Evolutionary conservation across 1,140 invertebrate species (phyloP).

Genomic region (Leucophenga varia): DNA sequence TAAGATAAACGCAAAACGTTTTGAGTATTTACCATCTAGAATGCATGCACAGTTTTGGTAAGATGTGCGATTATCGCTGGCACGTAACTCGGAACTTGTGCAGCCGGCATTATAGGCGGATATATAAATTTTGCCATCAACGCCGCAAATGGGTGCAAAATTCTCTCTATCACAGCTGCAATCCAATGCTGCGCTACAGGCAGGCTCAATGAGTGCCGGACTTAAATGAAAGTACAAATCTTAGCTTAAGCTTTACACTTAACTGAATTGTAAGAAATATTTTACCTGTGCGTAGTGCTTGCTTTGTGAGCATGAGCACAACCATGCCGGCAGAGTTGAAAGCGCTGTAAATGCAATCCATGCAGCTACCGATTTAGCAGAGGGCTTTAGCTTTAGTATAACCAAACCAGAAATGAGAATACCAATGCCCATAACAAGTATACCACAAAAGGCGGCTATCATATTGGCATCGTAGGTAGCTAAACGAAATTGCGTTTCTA

Average conservation of each 20-base stretch:
- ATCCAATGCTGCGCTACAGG: constrained; percentile 62
- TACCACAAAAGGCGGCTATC: constrained; percentile 87
- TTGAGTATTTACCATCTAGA: constrained; percentile 38
- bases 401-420: constrained; percentile 85
- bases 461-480: constrained; percentile 86
- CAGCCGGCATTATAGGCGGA: constrained; percentile 90
- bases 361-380: constrained; percentile 79
- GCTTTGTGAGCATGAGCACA: constrained; percentile 74
- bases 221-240: too few species aligned
- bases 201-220: constrained; percentile 57
- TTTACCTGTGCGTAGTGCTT: constrained; percentile 22
- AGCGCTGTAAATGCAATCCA: constrained; percentile 89
- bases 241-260: neutral
- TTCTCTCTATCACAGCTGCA: constrained; percentile 75
- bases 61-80: constrained; percentile 62
- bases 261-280: neutral
- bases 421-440: constrained; percentile 88
- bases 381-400: constrained; percentile 80
- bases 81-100: constrained; percentile 59
- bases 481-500: constrained; percentile 88
- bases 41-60: constrained; percentile 80
- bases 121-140: constrained; percentile 78
- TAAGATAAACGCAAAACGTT: too few species aligned
- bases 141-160: constrained; percentile 81
- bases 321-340: constrained; percentile 86